phyloP scores from a whole-genome alignment of 2,113 vertebrate species.

The Oreochromis tanganicae region DNA sequence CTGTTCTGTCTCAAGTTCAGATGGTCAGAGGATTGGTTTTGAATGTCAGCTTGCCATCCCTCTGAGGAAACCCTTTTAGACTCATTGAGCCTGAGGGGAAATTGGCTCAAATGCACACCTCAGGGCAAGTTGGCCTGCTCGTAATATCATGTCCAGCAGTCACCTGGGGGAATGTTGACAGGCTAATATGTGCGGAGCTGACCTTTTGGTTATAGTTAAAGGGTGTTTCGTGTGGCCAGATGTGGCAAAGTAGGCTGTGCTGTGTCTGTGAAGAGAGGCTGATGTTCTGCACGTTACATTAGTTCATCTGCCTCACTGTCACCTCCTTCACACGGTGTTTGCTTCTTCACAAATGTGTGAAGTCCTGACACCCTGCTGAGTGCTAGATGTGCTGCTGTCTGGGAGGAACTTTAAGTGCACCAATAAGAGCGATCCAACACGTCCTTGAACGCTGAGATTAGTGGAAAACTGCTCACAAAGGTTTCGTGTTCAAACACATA shows the following conservation, averaged over 20 bases:
- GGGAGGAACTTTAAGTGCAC: conserved; percentile 19
- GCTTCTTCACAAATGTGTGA: conserved; percentile 38
- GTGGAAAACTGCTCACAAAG: neutral
- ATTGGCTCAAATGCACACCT: neutral
- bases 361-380: conserved; percentile 12
- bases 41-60: neutral
- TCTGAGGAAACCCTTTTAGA: conserved; percentile 9
- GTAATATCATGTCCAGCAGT: conserved; percentile 20
- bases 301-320: conserved; percentile 15
- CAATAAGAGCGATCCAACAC: neutral
- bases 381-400: neutral
- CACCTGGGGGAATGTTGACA: conserved; percentile 24
- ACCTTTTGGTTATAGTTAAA: conserved; percentile 70
- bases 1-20: neutral
- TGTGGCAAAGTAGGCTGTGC: conserved; percentile 12
- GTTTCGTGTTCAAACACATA: neutral
- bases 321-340: conserved; percentile 4
- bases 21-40: neutral
- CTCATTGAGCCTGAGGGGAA: conserved; percentile 3
- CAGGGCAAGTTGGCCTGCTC: conserved; percentile 24
- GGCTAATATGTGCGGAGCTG: conserved; percentile 55
- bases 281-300: neutral
- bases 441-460: neutral
- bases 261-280: neutral
- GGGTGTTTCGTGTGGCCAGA: conserved; percentile 26